Percentiles rank a stretch among this genome's conserved stretches.
Evolutionary conservation across 2,797 vertebrate species (phyloP).

Genomic region (Astyanax mexicanus): DNA sequence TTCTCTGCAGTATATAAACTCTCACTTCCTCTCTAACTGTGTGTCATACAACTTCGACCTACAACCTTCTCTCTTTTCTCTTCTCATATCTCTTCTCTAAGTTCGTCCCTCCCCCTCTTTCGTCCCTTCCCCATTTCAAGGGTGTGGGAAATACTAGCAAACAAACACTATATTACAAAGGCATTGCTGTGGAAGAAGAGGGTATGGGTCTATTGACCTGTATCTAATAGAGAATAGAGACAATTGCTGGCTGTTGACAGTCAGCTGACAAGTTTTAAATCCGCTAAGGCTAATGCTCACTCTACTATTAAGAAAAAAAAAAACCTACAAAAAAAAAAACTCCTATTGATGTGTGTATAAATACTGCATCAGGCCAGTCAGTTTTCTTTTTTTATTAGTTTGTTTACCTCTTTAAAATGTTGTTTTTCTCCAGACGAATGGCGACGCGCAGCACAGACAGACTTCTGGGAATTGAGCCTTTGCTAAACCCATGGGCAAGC

Average conservation of each 20-base stretch:
- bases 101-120: no score
- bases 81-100: no score
- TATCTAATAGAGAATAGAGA: no score
- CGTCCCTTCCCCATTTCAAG: no score
- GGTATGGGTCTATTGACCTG: no score
- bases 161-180: no score
- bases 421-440: background rate
- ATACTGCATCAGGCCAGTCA: background rate
- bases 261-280: slow-evolving; percentile 10
- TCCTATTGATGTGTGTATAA: background rate
- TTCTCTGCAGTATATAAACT: no score
- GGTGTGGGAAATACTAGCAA: no score
- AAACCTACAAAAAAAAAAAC: background rate
- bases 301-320: background rate
- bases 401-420: background rate
- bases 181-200: no score
- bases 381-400: background rate
- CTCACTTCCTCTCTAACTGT: no score
- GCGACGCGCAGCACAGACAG: background rate
- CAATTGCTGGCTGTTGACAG: background rate
- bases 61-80: no score
- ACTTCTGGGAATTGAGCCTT: background rate
- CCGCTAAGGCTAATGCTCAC: background rate
- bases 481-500: background rate
- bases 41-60: no score